Conservation (phyloP, 2,113 vertebrate genomes). For the Cathartes aura region DNA sequence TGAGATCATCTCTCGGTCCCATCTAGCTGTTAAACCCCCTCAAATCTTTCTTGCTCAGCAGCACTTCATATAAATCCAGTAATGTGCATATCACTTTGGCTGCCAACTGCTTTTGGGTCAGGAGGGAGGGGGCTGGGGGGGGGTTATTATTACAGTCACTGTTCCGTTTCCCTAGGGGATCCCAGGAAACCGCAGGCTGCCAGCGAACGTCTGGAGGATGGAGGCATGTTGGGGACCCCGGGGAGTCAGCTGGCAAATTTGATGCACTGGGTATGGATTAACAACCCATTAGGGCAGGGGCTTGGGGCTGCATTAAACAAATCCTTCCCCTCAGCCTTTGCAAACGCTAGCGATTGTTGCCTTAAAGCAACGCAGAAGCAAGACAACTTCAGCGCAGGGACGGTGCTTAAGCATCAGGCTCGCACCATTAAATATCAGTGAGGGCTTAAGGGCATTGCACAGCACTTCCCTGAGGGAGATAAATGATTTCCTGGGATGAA, state of each 20-base stretch:
- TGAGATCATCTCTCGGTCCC: constrained; percentile 68
- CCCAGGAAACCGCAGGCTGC: neutral
- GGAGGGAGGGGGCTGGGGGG: neutral
- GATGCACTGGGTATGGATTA: constrained; percentile 44
- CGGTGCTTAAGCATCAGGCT: neutral
- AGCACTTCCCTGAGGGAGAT: neutral
- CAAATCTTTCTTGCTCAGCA: constrained; percentile 70
- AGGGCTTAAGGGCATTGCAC: neutral
- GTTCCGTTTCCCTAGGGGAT: neutral
- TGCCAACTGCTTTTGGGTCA: constrained; percentile 50
- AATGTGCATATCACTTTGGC: constrained; percentile 52
- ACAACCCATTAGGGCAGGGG: constrained; percentile 37
- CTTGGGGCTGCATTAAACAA: constrained; percentile 3
- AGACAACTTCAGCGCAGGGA: neutral
- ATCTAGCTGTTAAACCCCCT: constrained; percentile 67
- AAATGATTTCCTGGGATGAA: neutral
- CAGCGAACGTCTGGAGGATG: neutral
- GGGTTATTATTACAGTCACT: constrained; percentile 17
- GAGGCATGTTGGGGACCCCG: neutral
- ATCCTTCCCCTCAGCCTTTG: constrained; percentile 1
- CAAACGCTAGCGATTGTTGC: neutral
- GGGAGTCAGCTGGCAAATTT: constrained; percentile 27
- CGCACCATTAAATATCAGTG: neutral
- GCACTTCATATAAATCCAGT: constrained; percentile 73
- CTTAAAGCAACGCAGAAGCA: neutral